phyloP scores from a whole-genome alignment of 2,113 vertebrate species.

The Coptodon bakossiorum region DNA sequence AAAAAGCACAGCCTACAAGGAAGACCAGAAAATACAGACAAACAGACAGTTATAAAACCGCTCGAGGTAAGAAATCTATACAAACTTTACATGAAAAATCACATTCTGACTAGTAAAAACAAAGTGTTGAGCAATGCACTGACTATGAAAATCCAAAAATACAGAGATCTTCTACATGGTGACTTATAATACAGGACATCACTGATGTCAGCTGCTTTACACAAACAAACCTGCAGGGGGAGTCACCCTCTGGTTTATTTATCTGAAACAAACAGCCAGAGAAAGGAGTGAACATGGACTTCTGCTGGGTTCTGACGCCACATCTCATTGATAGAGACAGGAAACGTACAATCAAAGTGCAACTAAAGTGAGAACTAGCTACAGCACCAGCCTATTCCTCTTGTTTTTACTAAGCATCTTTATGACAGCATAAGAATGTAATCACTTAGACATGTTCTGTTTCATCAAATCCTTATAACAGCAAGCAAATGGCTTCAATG shows the following conservation, averaged over 20 bases:
- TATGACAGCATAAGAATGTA: background rate
- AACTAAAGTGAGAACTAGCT: constrained; percentile 32
- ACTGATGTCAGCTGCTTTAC: constrained; percentile 96
- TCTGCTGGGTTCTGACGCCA: constrained; percentile 34
- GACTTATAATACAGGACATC: constrained; percentile 90
- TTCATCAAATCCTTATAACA: constrained; percentile 10
- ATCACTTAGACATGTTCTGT: background rate
- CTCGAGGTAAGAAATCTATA: constrained; percentile 94
- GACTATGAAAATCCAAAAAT: constrained; percentile 92
- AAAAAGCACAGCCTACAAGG: constrained; percentile 25
- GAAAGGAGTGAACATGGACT: constrained; percentile 12
- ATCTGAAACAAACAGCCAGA: constrained; percentile 22
- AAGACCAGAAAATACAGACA: constrained; percentile 37
- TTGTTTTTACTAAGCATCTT: constrained; percentile 6
- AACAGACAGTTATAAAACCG: constrained; percentile 68
- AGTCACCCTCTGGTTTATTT: constrained; percentile 77
- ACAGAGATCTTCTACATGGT: constrained; percentile 80
- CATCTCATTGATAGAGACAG: constrained; percentile 5
- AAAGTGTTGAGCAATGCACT: constrained; percentile 74
- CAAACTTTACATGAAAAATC: constrained; percentile 82
- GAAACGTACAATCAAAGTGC: constrained; percentile 62
- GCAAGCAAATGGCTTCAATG: constrained; percentile 41
- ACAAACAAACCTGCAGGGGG: constrained; percentile 81
- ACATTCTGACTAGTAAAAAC: constrained; percentile 77
- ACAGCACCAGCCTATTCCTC: background rate